phyloP scores from a whole-genome alignment of 2,113 vertebrate species.

The Chauna torquata region DNA sequence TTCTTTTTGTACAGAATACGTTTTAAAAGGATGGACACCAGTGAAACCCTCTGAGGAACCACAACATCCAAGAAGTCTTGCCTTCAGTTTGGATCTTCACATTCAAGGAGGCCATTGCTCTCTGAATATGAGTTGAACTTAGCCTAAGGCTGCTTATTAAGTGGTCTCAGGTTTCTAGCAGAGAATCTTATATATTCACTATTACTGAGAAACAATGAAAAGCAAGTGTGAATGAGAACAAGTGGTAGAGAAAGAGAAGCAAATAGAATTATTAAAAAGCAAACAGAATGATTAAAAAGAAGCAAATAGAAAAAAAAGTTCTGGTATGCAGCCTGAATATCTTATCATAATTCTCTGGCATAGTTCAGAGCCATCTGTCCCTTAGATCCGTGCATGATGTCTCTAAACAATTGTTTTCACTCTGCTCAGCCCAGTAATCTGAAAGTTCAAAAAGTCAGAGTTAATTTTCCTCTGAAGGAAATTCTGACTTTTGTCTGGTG shows the following conservation, averaged over 20 bases:
- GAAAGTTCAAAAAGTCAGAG: slow-evolving; percentile 28
- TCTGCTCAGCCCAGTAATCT: slow-evolving; percentile 11
- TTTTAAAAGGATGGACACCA: background rate
- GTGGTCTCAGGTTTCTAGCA: background rate
- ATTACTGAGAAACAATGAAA: background rate
- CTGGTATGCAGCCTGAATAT: background rate
- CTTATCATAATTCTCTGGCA: background rate
- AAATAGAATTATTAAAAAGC: no score
- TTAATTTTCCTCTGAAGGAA: background rate
- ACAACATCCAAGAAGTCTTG: background rate
- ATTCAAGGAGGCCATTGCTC: background rate
- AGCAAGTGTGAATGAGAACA: background rate
- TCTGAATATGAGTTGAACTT: background rate
- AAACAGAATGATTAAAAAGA: background rate
- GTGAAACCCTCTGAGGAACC: background rate
- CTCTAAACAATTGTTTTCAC: slow-evolving; percentile 27
- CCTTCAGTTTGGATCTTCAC: background rate
- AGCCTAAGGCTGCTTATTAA: background rate
- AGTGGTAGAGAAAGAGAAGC: background rate
- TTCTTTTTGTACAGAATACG: background rate
- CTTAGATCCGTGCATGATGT: background rate
- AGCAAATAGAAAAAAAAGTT: background rate
- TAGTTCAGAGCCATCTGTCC: background rate
- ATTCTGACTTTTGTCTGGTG: background rate
- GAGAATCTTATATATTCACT: background rate